Conservation (phyloP, 2,888 invertebrate species). For the Anaspis maculata region DNA sequence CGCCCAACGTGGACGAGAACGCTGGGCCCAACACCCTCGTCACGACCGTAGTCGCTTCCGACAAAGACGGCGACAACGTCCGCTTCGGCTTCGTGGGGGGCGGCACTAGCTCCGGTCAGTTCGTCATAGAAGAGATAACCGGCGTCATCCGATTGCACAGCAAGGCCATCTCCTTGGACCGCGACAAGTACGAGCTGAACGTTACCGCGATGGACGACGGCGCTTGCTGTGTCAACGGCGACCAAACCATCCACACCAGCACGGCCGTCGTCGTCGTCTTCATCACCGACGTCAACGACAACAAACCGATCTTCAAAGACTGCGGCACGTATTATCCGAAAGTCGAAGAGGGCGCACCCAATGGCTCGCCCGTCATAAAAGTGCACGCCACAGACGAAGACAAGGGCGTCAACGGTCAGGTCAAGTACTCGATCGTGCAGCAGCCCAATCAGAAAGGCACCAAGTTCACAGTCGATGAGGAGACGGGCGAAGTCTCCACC, state of each 20-base stretch:
- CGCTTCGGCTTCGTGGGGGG: constrained; percentile 87
- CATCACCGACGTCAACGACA: constrained; percentile 94
- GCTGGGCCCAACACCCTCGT: constrained; percentile 92
- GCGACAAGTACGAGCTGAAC: constrained; percentile 92
- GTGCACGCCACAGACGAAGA: constrained; percentile 91
- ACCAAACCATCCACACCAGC: constrained; percentile 80
- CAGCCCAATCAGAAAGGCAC: constrained; percentile 92
- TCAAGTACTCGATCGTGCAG: constrained; percentile 94
- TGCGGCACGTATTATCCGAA: constrained; percentile 89
- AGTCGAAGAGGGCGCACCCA: constrained; percentile 89
- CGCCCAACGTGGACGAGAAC: constrained; percentile 93
- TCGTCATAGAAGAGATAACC: constrained; percentile 91
- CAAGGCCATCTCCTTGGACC: constrained; percentile 77
- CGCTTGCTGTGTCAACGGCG: constrained; percentile 88
- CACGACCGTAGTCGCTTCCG: constrained; percentile 93
- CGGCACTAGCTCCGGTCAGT: constrained; percentile 83
- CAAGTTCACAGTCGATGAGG: constrained; percentile 91
- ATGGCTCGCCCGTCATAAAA: constrained; percentile 88
- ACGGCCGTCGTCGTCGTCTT: constrained; percentile 94
- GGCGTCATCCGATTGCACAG: constrained; percentile 86
- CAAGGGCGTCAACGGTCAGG: constrained; percentile 91
- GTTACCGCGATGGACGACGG: constrained; percentile 98
- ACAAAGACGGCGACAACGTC: constrained; percentile 95
- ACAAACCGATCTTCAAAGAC: constrained; percentile 92
- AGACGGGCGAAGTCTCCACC: constrained; percentile 89